phyloP scores from a whole-genome alignment of 2,797 vertebrate genomes.

The Meda fulgida region DNA sequence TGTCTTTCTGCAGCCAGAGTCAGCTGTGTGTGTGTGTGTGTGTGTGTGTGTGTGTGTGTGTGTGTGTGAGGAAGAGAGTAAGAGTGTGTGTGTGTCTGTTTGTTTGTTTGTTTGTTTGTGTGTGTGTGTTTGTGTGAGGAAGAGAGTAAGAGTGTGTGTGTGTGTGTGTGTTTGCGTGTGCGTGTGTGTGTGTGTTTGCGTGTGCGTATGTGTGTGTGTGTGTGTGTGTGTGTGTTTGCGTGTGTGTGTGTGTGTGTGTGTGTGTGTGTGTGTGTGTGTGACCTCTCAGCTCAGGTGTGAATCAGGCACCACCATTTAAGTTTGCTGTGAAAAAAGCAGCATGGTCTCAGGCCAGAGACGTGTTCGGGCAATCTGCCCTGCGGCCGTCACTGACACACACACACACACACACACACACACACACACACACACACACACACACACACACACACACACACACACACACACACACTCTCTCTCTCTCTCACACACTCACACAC shows the following conservation, averaged over 20 bases:
- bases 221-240: too few species aligned
- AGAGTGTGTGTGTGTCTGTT: too few species aligned
- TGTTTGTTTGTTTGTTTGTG: too few species aligned
- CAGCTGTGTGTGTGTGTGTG: background rate
- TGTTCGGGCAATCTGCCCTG: constrained; percentile 47
- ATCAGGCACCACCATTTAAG: constrained; percentile 42
- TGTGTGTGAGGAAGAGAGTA: background rate
- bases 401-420: background rate
- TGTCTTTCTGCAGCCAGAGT: background rate
- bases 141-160: too few species aligned
- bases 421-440: background rate
- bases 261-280: constrained; percentile 20
- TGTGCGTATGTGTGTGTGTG: background rate
- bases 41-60: constrained; percentile 4
- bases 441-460: too few species aligned
- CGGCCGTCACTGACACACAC: background rate
- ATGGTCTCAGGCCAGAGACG: constrained; percentile 39
- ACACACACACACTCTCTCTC: too few species aligned
- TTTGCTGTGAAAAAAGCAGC: constrained; percentile 41
- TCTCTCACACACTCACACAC: too few species aligned
- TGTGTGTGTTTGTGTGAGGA: too few species aligned
- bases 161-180: too few species aligned
- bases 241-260: constrained; percentile 20
- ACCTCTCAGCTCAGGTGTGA: constrained; percentile 50
- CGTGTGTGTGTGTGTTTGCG: too few species aligned